Evolutionary conservation across 2,113 vertebrate genomes (phyloP).

Genomic region (Saccopteryx bilineata): DNA sequence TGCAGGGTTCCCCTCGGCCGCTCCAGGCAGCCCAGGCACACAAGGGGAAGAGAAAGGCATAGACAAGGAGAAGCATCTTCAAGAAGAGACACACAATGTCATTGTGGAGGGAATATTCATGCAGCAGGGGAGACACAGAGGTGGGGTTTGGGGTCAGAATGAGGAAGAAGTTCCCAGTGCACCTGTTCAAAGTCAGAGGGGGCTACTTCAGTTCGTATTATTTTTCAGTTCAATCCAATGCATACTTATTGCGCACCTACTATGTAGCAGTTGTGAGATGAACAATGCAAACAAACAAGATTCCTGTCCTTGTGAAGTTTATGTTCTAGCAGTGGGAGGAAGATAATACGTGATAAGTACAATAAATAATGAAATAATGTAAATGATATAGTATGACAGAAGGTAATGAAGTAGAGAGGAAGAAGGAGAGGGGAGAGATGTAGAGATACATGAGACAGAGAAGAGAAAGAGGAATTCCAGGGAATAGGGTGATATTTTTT

Average conservation of each 20-base stretch:
- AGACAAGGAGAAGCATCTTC: neutral
- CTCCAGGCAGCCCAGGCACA: neutral
- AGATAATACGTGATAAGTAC: neutral
- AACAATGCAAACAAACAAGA: neutral
- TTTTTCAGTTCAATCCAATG: neutral
- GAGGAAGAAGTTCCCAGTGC: neutral
- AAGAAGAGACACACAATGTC: neutral
- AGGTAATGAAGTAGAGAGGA: neutral
- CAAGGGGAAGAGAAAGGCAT: neutral
- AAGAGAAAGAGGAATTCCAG: neutral
- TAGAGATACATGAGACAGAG: neutral
- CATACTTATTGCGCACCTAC: neutral
- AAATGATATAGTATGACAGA: neutral
- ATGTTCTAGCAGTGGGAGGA: neutral
- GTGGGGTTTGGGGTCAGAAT: neutral
- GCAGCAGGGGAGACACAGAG: neutral
- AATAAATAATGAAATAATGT: neutral
- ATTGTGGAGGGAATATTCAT: rapidly evolving
- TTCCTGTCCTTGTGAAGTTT: neutral
- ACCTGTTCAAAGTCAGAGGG: neutral
- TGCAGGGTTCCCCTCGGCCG: neutral
- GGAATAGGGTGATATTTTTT: neutral
- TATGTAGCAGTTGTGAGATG: neutral
- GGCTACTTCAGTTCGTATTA: neutral
- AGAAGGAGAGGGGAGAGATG: neutral